Conservation (phyloP, 2,888 invertebrate species). For the Daptonema setosum region DNA sequence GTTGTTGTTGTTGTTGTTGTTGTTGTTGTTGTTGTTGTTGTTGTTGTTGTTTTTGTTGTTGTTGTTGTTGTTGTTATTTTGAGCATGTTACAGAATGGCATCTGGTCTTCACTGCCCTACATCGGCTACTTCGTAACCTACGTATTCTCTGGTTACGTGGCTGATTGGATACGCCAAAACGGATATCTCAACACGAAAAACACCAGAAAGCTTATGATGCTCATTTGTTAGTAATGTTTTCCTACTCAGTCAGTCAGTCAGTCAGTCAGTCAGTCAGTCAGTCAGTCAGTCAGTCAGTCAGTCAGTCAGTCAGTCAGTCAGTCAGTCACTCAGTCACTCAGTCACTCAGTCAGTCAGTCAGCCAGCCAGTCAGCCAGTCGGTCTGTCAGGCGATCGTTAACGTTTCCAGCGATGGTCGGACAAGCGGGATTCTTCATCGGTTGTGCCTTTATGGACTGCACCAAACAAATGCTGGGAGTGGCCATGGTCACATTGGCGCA, state of each 20-base stretch:
- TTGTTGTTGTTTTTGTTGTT: no score
- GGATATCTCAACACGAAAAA: not conserved
- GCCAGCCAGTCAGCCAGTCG: no score
- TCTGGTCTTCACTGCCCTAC: not conserved
- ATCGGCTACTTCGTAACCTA: not conserved
- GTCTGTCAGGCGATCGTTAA: no score
- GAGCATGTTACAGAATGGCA: not conserved
- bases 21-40: no score
- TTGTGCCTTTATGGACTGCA: not conserved
- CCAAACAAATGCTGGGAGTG: not conserved
- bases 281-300: no score
- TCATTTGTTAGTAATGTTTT: not conserved
- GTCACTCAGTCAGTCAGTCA: no score
- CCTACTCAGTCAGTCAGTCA: no score
- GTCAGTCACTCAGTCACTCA: no score
- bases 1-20: no score
- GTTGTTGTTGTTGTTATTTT: no score
- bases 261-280: no score
- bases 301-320: no score
- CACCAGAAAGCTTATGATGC: not conserved
- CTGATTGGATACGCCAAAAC: not conserved
- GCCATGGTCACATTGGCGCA: not conserved
- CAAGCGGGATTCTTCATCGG: not conserved
- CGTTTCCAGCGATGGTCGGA: not conserved
- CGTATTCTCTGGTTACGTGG: not conserved